A percentile compares a stretch with the other conserved stretches of the same genome.
phyloP scores from a whole-genome alignment of 2,113 vertebrate genomes.

The Ageneiosus marmoratus region DNA sequence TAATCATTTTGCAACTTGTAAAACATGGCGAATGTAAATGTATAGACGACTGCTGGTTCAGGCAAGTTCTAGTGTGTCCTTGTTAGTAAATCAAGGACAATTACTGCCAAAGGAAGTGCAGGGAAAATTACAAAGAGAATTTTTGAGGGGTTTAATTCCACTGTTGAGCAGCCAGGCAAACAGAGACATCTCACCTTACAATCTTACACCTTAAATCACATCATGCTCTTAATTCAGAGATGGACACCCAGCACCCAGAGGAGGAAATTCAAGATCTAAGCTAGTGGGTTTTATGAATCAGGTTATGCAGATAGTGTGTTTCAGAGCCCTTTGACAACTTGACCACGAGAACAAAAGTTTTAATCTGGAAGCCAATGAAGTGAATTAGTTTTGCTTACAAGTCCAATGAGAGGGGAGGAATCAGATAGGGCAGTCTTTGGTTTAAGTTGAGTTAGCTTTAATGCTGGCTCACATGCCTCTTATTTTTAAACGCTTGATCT shows the following conservation, averaged over 20 bases:
- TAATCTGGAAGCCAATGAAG: background rate
- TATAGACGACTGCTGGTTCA: background rate
- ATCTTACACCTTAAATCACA: background rate
- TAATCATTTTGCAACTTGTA: background rate
- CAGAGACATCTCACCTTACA: background rate
- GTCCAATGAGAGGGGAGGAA: background rate
- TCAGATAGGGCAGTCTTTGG: background rate
- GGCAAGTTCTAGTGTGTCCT: background rate
- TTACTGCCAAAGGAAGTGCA: background rate
- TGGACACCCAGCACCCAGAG: background rate
- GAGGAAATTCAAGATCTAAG: background rate
- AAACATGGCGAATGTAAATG: background rate
- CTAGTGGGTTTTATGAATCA: background rate
- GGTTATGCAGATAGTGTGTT: background rate
- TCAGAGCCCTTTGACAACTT: background rate
- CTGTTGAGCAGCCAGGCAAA: background rate
- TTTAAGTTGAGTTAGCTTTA: background rate
- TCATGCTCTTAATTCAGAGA: background rate
- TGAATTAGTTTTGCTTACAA: background rate
- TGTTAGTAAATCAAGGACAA: background rate
- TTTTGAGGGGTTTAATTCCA: background rate
- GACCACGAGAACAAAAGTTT: background rate
- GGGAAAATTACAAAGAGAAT: background rate
- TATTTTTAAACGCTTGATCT: background rate
- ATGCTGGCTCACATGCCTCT: background rate